These are phyloP conservation scores for Pangasius mekongensis DNA, from an alignment of 2,797 vertebrate species.

Conservation along the genomic window DNA sequence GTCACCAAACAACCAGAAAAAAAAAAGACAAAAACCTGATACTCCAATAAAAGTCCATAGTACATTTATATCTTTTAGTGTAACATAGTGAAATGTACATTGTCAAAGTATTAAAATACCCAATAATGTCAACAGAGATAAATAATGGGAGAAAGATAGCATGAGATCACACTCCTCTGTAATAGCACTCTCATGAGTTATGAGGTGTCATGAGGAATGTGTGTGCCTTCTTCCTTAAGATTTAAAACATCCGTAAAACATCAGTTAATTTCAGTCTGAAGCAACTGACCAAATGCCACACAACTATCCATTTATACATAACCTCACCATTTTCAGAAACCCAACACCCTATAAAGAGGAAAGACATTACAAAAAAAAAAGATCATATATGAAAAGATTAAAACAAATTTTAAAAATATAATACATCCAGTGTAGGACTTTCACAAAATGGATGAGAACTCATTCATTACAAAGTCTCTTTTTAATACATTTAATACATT, in stretches of 20 bases:
- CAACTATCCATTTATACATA: constrained; percentile 63
- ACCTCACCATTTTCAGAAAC: constrained; percentile 61
- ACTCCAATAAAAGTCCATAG: constrained; percentile 34
- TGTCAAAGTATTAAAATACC: constrained; percentile 29
- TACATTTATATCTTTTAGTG: constrained; percentile 30
- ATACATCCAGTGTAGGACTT: constrained; percentile 85
- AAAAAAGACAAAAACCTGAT: constrained; percentile 36
- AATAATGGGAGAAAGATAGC: background rate
- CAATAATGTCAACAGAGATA: constrained; percentile 9
- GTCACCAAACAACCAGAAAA: constrained; percentile 28
- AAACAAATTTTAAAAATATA: constrained; percentile 53
- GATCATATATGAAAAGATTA: constrained; percentile 58
- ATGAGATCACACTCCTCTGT: background rate
- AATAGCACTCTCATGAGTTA: background rate
- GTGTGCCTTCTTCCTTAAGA: constrained; percentile 17
- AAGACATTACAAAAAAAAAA: constrained; percentile 66
- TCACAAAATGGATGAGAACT: constrained; percentile 77
- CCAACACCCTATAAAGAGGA: constrained; percentile 66
- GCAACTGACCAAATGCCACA: constrained; percentile 68
- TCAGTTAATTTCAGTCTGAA: constrained; percentile 57
- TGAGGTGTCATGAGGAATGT: constrained; percentile 49
- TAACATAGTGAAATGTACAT: constrained; percentile 29
- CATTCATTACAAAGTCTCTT: constrained; percentile 69
- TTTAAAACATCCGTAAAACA: background rate
- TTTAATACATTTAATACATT: constrained; percentile 80